Percentiles rank a stretch among this genome's conserved stretches.
These are phyloP conservation scores for Phthorimaea operculella DNA, from an alignment of 1,140 invertebrate species.

Conservation along the genomic window DNA sequence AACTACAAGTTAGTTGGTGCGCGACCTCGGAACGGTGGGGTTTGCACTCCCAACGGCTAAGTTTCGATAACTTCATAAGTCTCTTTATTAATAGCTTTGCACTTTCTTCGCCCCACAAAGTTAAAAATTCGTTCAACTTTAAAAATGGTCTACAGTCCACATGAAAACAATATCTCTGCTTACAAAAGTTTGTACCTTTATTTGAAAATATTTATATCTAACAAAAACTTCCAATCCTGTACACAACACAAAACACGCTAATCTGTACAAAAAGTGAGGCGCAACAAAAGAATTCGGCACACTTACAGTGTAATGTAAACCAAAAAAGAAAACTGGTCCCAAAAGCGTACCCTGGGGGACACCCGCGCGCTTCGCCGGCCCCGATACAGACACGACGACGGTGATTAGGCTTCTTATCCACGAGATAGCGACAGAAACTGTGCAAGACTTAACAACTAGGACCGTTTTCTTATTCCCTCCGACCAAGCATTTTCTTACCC, in stretches of 20 bases:
- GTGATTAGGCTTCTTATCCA: constrained; percentile 67
- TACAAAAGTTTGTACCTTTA: background rate
- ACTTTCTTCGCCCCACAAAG: constrained; percentile 19
- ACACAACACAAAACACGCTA: constrained; percentile 39
- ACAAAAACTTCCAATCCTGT: background rate
- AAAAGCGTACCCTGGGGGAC: constrained; percentile 59
- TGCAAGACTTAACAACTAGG: constrained; percentile 67
- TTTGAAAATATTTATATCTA: background rate
- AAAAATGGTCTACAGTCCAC: background rate
- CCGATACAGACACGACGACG: constrained; percentile 65
- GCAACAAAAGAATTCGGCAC: constrained; percentile 62
- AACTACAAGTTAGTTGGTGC: constrained; percentile 57
- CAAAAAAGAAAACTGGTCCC: constrained; percentile 64
- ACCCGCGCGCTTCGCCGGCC: constrained; percentile 47
- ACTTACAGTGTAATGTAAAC: constrained; percentile 63
- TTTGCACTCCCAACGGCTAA: constrained; percentile 42
- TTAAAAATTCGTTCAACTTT: background rate
- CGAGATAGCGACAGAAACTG: constrained; percentile 66
- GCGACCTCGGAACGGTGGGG: constrained; percentile 41
- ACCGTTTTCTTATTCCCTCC: constrained; percentile 63
- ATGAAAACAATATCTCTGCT: background rate
- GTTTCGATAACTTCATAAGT: constrained; percentile 59
- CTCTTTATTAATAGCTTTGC: constrained; percentile 53
- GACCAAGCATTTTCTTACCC: constrained; percentile 56
- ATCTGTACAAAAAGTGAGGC: constrained; percentile 48